Percentiles rank a stretch among this genome's conserved stretches.
These are phyloP conservation scores for Drosophila meridiana DNA, from an alignment of 2,888 invertebrate genomes.

Conservation along the genomic window DNA sequence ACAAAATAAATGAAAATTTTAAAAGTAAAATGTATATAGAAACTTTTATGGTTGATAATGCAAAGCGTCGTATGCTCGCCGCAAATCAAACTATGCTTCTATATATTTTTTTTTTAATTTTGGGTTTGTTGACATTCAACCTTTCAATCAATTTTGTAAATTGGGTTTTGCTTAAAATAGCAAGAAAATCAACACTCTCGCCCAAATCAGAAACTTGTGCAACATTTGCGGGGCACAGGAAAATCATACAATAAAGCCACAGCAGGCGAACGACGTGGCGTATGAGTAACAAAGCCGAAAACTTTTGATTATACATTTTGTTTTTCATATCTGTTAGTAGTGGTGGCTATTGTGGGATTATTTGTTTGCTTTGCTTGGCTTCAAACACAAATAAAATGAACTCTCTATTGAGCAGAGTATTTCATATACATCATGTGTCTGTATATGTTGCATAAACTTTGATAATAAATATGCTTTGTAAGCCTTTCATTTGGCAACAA, in stretches of 20 bases:
- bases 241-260: neutral
- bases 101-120: neutral
- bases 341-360: neutral
- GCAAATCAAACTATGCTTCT: neutral
- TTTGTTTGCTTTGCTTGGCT: neutral
- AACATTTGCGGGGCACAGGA: neutral
- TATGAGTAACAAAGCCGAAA: slow-evolving; percentile 21
- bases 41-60: no score
- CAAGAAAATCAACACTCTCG: neutral
- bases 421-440: neutral
- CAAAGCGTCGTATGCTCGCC: no score
- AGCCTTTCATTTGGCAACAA: neutral
- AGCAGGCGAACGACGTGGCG: neutral
- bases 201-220: neutral
- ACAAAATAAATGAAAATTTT: neutral
- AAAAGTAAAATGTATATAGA: neutral
- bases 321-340: neutral
- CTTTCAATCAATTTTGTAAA: neutral
- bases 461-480: neutral
- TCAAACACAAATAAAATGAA: neutral
- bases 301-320: slow-evolving; percentile 1
- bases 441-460: neutral
- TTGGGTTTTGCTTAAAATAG: neutral
- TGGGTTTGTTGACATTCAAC: slow-evolving; percentile 6
- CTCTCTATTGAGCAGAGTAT: neutral